Evolutionary conservation across 2,888 invertebrate species (phyloP), one percentile per base, ranked within the genome.

Genomic region (Auanema freiburgensis): DNA sequence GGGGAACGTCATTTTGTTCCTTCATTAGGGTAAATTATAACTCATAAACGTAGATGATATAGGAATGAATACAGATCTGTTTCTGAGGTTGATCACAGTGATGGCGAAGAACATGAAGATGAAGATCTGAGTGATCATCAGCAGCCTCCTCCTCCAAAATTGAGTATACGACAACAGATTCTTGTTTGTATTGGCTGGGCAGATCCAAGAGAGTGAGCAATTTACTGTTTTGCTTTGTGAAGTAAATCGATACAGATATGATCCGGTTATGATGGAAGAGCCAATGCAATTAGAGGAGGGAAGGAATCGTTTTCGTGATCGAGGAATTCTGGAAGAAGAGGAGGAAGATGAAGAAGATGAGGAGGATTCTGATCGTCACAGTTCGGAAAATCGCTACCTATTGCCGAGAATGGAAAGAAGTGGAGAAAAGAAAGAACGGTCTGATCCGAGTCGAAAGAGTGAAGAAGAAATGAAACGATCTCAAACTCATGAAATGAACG

Each of bases 151-250:
- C 59, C 63, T 1, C 58, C 59, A 21, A 74, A 72, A 24, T 59
- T 81, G n/a, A 71, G 77, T 1, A 63, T 76, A 44, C 65, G 68
- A 18, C 75, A 81, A 54, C 59, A 63, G 18, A 73, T 81, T 54
- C 63, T 81, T 23, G 69, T 81, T 25, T 81, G 80, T 53, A 80
- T 82, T 50, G 81, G 81, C 23, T 67, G 72, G 70, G 67, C 68
- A 5, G 79, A 79, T 57, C 72, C 69, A 1, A 66, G 71, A 12
- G 69, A 78, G 63, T 75, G 51, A 24, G 63, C 40, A n/a, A 23
- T 55, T 25, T 14, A 16, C 18, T 49, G n/a, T n/a, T n/a, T 42
- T 1, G 40, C 1, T 8, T 16, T 16, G 12, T 55, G 14, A 14
- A 41, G 5, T 41, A 42, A 21, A 2, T 12, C 14, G 14, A 46